Evolutionary conservation across 1,140 invertebrate species (phyloP).

Genomic region (Galleria mellonella): DNA sequence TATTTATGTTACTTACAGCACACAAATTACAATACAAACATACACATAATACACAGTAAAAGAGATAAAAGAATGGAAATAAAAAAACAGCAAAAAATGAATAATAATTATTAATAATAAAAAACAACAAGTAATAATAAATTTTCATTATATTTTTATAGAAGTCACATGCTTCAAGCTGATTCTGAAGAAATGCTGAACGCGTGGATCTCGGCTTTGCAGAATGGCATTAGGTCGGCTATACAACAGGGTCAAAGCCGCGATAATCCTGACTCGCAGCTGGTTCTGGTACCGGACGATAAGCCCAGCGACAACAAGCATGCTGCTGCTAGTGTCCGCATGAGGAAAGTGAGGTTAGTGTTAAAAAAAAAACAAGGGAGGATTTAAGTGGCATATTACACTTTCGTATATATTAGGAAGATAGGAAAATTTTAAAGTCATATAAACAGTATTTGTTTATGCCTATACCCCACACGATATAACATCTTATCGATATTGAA

Average conservation of each 20-base stretch:
- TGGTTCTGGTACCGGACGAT: conserved; percentile 43
- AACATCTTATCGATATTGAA: too few species aligned
- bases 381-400: too few species aligned
- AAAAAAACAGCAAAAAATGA: too few species aligned
- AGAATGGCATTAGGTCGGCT: conserved; percentile 89
- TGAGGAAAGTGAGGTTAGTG: conserved; percentile 56
- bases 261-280: conserved; percentile 46
- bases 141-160: conserved; percentile 52
- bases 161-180: conserved; percentile 96
- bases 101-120: background rate
- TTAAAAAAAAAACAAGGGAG: background rate
- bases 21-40: too few species aligned
- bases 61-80: too few species aligned
- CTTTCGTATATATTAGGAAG: too few species aligned
- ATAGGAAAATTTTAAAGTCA: too few species aligned
- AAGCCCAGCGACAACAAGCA: conserved; percentile 15
- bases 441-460: too few species aligned
- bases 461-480: too few species aligned
- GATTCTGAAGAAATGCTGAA: conserved; percentile 94
- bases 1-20: too few species aligned
- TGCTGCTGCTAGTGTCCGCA: conserved; percentile 26
- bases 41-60: too few species aligned
- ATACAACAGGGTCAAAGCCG: conserved; percentile 77
- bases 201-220: conserved; percentile 92
- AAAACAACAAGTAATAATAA: too few species aligned